A percentile compares a stretch with the other conserved stretches of the same genome.
Conservation (phyloP, 2,888 invertebrate species). For the Lypha dubia region DNA sequence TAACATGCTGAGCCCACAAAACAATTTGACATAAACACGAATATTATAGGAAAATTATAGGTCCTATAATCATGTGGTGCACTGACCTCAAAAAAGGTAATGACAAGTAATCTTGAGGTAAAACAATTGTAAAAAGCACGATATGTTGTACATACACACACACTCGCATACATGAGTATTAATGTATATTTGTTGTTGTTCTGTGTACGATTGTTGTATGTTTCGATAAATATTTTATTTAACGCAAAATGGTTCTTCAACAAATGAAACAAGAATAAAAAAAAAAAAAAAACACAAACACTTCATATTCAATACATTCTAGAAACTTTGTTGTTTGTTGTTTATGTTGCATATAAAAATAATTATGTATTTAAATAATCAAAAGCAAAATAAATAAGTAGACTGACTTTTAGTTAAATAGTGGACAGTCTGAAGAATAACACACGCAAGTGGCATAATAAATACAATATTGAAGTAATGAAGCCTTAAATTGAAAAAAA, state of each 20-base stretch:
- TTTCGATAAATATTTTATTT: constrained; percentile 42
- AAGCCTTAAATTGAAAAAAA: constrained; percentile 38
- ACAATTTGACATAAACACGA: constrained; percentile 73
- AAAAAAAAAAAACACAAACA: too few relatives aligned
- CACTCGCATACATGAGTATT: not conserved
- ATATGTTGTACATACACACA: constrained; percentile 26
- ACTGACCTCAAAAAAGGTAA: constrained; percentile 73
- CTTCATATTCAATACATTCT: constrained; percentile 6
- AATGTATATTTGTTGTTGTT: not conserved
- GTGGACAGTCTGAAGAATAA: constrained; percentile 5
- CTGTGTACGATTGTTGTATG: not conserved
- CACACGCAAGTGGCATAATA: constrained; percentile 3
- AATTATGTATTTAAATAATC: constrained; percentile 49
- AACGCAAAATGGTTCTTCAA: constrained; percentile 40
- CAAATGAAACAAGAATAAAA: not conserved
- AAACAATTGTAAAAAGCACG: constrained; percentile 65
- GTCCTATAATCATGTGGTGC: constrained; percentile 72
- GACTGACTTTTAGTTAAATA: constrained; percentile 22
- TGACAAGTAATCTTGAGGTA: constrained; percentile 73
- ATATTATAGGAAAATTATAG: constrained; percentile 73
- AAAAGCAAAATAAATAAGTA: constrained; percentile 44
- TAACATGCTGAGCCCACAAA: constrained; percentile 73
- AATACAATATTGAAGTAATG: not conserved
- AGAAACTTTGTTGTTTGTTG: constrained; percentile 21
- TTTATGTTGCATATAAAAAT: constrained; percentile 46